phyloP scores from a whole-genome alignment of 2,113 vertebrate species.

The Tragelaphus scriptus region DNA sequence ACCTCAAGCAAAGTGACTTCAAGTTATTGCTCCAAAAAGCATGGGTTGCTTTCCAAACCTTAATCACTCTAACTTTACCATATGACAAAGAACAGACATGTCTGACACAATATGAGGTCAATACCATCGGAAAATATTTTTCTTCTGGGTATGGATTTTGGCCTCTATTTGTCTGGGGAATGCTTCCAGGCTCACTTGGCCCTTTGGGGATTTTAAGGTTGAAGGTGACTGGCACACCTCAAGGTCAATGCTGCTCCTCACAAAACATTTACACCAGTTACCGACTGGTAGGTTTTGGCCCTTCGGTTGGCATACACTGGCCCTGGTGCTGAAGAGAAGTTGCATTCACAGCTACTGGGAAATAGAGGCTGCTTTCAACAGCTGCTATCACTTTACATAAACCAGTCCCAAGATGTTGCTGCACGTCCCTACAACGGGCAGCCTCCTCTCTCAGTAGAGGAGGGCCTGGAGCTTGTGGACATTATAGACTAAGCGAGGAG shows the following conservation, averaged over 20 bases:
- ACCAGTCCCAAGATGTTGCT: background rate
- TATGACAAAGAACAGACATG: conserved; percentile 23
- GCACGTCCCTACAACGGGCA: background rate
- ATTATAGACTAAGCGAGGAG: background rate
- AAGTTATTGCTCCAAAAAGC: background rate
- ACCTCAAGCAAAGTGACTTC: background rate
- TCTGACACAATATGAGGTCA: background rate
- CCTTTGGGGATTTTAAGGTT: conserved; percentile 45
- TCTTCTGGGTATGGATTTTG: background rate
- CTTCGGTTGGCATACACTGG: background rate
- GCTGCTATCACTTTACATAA: conserved; percentile 22
- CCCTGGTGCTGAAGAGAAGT: background rate
- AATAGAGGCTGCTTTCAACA: background rate
- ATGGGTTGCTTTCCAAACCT: background rate
- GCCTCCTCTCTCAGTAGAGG: background rate
- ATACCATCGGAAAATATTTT: background rate
- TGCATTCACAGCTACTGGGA: background rate
- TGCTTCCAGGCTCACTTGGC: conserved; percentile 48
- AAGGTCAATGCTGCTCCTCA: conserved; percentile 43
- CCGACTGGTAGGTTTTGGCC: background rate
- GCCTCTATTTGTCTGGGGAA: background rate
- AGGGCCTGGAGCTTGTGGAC: background rate
- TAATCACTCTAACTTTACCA: background rate
- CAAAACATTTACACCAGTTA: background rate
- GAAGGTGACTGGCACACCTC: conserved; percentile 24